Base-by-base conservation (phyloP, 1,140 invertebrate species). In the Lysiphlebus fabarum region DNA sequence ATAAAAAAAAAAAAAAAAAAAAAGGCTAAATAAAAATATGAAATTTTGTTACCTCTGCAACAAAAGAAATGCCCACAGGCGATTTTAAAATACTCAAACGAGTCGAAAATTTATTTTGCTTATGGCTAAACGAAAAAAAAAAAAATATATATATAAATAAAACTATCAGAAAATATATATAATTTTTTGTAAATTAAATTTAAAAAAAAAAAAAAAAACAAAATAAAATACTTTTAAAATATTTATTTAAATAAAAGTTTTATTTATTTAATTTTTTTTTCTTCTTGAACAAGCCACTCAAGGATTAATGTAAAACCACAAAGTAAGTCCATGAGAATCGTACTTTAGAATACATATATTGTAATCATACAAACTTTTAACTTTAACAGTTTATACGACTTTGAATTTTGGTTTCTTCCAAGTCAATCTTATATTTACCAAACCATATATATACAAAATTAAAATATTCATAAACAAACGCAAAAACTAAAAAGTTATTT, bases 1-100 rank as follows among this genome's bases (percentile, higher is more conserved):
- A 36, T 51, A 14, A 37, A 36, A 11, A n/a, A 51, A 44, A 11
- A 38, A 47, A 14, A 37, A 36, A 11, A n/a, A 51, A 44, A 11
- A 38, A 47, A 51, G 49, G 34, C 34, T 38, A 6, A 9, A 38
- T n/a, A 38, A 34, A 38, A 53, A 56, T n/a, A 44, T 4, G 17
- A 47, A 33, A 45, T 12, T 9, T 34, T 9, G 33, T 4, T 8
- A 10, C 12, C 44, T 43, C 12, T 34, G 9, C 6, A 45, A 17
- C 33, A 41, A 58, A 34, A 58, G 42, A 50, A 58, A 50, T 50
- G 56, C 42, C 47, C 45, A 42, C 36, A 26, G 33, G 26, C 7
- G 11, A 58, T 50, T 51, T 36, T 12, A 9, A 11, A n/a, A 36
- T 51, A 43, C 5, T 54, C 26, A 36, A 26, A 54, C 40, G 33